These are phyloP conservation scores for Donacobius atricapilla DNA, from an alignment of 2,113 vertebrate genomes.

Conservation along the genomic window DNA sequence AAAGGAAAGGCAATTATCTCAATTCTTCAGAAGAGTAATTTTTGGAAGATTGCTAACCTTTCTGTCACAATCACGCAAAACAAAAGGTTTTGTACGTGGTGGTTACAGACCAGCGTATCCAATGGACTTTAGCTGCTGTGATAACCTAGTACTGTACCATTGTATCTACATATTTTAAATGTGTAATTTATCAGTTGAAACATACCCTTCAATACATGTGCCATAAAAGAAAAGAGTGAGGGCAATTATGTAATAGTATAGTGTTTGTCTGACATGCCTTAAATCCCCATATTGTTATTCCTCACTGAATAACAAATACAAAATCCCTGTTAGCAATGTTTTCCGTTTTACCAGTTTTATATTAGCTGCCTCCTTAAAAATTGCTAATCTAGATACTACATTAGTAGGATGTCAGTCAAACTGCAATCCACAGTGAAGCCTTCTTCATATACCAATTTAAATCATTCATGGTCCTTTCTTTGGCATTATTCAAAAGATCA, in stretches of 20 bases:
- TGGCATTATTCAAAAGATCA: conserved; percentile 99
- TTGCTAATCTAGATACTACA: conserved; percentile 91
- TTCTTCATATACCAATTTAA: conserved; percentile 99
- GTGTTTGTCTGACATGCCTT: conserved; percentile 70
- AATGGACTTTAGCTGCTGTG: conserved; percentile 27
- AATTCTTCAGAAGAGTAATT: conserved; percentile 43
- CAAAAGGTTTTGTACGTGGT: background rate
- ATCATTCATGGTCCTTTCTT: conserved; percentile 98
- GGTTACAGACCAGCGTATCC: conserved; percentile 6
- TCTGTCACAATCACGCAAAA: conserved; percentile 29
- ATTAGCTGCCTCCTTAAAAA: conserved; percentile 85
- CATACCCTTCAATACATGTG: conserved; percentile 69
- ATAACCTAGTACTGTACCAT: conserved; percentile 43
- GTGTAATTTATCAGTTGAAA: conserved; percentile 74
- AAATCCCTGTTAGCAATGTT: conserved; percentile 70
- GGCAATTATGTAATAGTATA: conserved; percentile 75
- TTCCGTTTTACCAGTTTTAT: conserved; percentile 77
- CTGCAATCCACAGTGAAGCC: conserved; percentile 87
- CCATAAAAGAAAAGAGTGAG: conserved; percentile 67
- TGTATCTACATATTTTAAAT: conserved; percentile 71
- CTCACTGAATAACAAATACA: conserved; percentile 69
- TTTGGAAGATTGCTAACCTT: conserved; percentile 53
- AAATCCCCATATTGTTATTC: conserved; percentile 73
- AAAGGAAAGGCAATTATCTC: conserved; percentile 17
- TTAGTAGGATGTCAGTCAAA: conserved; percentile 96